phyloP scores from a whole-genome alignment of 1,140 invertebrate species.

The Plodia interpunctella region DNA sequence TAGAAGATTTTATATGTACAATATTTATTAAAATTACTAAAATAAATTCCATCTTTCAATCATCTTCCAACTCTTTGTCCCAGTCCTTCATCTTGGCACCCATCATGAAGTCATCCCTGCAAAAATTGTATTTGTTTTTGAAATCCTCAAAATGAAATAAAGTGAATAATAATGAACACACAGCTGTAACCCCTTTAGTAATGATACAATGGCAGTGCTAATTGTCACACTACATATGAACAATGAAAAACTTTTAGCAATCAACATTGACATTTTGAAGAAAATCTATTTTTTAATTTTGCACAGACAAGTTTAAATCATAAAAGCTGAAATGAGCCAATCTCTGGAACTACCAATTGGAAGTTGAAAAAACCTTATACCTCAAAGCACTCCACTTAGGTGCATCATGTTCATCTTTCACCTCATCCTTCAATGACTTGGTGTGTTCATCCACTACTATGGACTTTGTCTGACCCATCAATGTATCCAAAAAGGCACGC shows the following conservation, averaged over 20 bases:
- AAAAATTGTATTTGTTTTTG: slow-evolving; percentile 47
- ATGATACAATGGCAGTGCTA: no score
- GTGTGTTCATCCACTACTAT: slow-evolving; percentile 76
- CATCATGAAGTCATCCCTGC: slow-evolving; percentile 91
- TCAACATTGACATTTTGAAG: no score
- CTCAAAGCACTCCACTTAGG: slow-evolving; percentile 78
- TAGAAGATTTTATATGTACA: background rate
- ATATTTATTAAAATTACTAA: slow-evolving; percentile 28
- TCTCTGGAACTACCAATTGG: background rate
- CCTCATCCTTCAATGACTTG: slow-evolving; percentile 69
- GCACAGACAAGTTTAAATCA: no score
- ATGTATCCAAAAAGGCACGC: slow-evolving; percentile 87
- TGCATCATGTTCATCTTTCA: slow-evolving; percentile 62
- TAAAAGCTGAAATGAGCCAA: no score
- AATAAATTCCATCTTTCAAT: slow-evolving; percentile 36
- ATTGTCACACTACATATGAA: no score
- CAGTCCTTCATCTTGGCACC: slow-evolving; percentile 93
- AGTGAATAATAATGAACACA: no score
- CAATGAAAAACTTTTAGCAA: no score
- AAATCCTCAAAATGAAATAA: no score
- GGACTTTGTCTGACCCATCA: slow-evolving; percentile 85
- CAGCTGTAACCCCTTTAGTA: background rate
- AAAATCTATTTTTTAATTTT: no score
- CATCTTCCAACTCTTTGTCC: slow-evolving; percentile 84
- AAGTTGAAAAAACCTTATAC: slow-evolving; percentile 32